Percentiles rank a stretch among this genome's conserved stretches.
phyloP scores from a whole-genome alignment of 2,888 invertebrate genomes.

The Oasisia sp. region DNA sequence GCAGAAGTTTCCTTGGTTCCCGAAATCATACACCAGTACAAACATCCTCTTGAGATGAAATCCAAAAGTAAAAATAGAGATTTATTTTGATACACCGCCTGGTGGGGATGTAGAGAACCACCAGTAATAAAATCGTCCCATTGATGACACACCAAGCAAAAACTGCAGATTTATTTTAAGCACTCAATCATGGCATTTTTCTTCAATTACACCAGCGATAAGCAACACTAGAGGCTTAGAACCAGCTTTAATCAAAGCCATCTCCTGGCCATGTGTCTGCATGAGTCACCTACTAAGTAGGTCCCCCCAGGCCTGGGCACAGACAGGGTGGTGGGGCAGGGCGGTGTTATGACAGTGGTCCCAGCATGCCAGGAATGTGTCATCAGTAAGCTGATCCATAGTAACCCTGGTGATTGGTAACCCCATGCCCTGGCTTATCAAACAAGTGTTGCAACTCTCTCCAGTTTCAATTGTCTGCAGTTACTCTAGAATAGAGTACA shows the following conservation, averaged over 20 bases:
- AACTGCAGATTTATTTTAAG: neutral
- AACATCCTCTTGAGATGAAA: neutral
- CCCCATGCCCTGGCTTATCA: neutral
- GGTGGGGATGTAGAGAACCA: too few relatives aligned
- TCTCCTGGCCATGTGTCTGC: neutral
- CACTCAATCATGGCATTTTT: too few relatives aligned
- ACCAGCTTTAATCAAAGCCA: neutral
- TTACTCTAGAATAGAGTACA: neutral
- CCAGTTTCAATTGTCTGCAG: neutral
- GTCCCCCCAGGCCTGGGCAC: neutral
- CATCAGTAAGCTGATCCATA: neutral
- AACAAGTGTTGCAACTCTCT: neutral
- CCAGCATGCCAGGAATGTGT: constrained; percentile 6
- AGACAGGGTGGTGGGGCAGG: neutral
- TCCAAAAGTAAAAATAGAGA: neutral
- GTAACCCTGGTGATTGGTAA: neutral
- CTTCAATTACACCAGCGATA: neutral
- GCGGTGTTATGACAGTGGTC: neutral
- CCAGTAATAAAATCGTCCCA: too few relatives aligned
- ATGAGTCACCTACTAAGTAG: neutral
- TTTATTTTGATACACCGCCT: neutral
- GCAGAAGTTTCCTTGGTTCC: neutral
- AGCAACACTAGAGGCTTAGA: neutral
- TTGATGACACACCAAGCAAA: neutral
- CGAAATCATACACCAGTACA: neutral